Base-by-base conservation (phyloP, 2,113 vertebrate genomes). In the Aphelocoma coerulescens region DNA sequence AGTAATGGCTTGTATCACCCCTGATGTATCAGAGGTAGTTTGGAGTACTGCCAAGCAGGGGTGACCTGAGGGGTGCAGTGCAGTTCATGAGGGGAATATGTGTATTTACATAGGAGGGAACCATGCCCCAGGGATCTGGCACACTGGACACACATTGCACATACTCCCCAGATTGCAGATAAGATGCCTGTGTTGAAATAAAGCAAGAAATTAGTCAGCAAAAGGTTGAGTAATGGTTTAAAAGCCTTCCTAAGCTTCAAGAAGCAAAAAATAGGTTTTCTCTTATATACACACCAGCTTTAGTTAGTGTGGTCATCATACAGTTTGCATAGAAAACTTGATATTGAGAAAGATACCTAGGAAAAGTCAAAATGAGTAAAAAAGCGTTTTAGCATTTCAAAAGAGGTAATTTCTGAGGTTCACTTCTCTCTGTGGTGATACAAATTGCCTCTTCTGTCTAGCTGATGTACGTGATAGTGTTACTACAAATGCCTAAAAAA, bases 91-190 rank as follows among this genome's bases (percentile, higher is more conserved):
- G 17, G 15, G 46, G 14, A 61, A 22, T 61, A 4, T 24, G 2
- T 63, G 2, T 49, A 18, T 46, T 82, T 52, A 30, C 6, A 21
- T 9, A 23, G n/a, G 22, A 52, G 19, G 33, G 37, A 52, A 26
- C 52, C 27, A 43, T 3, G 1, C 19, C 26, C 28, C 54, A 82
- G 16, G 54, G 54, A 54, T 28, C 78, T 10, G 4, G 39, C 6
- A 3, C 16, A 3, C 16, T 5, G 11, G 2, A 0, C 1, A 6
- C 3, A 1, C 28, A 0, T 11, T 33, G 46, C 6, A 4, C 0
- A 0, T 7, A 8, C n/a, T 33, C 39, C 55, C 37, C 74, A 6
- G 1, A 4, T 1, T 11, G 16, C 3, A 3, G 35, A 3, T 14
- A 6, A 88, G 37, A 67, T 28, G n/a, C 16, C 11, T n/a, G 21